Evolutionary conservation across 2,797 vertebrate genomes (phyloP), one percentile per base, ranked within the genome.

Genomic region (Dicrostonyx torquatus): DNA sequence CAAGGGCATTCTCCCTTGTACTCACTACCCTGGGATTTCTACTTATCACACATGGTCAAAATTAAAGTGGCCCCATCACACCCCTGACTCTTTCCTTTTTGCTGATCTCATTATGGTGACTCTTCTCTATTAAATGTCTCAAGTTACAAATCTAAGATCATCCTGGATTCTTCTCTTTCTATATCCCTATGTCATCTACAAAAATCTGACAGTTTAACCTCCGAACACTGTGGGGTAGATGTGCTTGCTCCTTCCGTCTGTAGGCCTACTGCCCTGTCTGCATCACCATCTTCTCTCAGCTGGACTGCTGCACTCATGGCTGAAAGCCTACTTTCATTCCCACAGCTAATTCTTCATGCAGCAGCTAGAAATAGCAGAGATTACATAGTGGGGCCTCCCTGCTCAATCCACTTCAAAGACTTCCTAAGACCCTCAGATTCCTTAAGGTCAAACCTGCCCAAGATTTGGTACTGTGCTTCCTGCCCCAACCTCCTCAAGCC

Each of bases 181-280:
- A 72, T 20, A 53, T 37, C 15, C 10, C 43, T 43, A 91, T 87
- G 78, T 45, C 53, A 78, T 37, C 29, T 37, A 62, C 66, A 84
- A 96, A 96, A 96, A 62, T 17, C 50, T 73, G 18, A 18, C 31
- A 50, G 45, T 53, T 90, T 88, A 78, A 70, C n/a, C 76, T 89
- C 64, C 84, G 83, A 92, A 79, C 48, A 37, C 24, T 24, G 29
- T 22, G 73, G 18, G 62, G 40, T 62, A 80, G 31, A 53, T 85
- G 80, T 64, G 31, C 76, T 26, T 43, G 29, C 40, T 45, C 90
- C 58, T 78, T 43, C 66, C 62, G 80, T 73, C n/a, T 24, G 24
- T 26, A 79, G 10, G 31, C 79, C 20, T 50, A 60, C 55, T 55
- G 34, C 37, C 84, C 55, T 60, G 31, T 31, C 48, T 1, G 85